Evolutionary conservation across 2,888 invertebrate genomes (phyloP).

Genomic region (Imbricaverruca yamaguchii): DNA sequence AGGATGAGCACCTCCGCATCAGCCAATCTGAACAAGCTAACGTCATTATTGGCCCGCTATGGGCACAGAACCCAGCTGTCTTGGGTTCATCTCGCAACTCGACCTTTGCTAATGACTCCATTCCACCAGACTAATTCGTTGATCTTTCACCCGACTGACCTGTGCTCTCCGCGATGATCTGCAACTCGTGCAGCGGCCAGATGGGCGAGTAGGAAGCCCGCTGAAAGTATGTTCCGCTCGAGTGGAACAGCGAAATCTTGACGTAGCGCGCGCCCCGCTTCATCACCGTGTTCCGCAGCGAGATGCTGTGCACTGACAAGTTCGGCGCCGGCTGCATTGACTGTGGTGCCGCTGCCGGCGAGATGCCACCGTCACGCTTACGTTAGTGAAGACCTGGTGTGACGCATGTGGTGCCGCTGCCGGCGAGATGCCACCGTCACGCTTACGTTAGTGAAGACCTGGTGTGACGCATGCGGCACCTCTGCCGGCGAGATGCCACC

Average conservation of each 20-base stretch:
- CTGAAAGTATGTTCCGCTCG: conserved; percentile 2
- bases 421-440: not conserved
- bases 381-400: too few relatives aligned
- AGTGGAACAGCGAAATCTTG: conserved; percentile 14
- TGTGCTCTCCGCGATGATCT: not conserved
- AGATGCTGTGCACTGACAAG: not conserved
- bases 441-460: too few relatives aligned
- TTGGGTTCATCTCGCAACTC: too few relatives aligned
- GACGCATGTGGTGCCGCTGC: not conserved
- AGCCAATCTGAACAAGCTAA: too few relatives aligned
- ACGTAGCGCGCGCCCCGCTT: not conserved
- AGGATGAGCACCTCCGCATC: too few relatives aligned
- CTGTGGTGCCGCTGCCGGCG: not conserved
- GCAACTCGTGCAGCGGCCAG: conserved; percentile 15
- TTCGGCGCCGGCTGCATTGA: not conserved
- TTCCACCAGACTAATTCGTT: too few relatives aligned
- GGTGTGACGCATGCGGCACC: too few relatives aligned
- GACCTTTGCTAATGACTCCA: too few relatives aligned
- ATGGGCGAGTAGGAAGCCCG: conserved; percentile 10
- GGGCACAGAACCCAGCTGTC: too few relatives aligned
- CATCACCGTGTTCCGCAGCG: conserved; percentile 1
- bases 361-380: too few relatives aligned
- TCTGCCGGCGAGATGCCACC: too few relatives aligned
- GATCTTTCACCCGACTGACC: not conserved
- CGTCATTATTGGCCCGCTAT: too few relatives aligned